phyloP scores from a whole-genome alignment of 2,888 invertebrate species.

The Podotricha telesiphe region DNA sequence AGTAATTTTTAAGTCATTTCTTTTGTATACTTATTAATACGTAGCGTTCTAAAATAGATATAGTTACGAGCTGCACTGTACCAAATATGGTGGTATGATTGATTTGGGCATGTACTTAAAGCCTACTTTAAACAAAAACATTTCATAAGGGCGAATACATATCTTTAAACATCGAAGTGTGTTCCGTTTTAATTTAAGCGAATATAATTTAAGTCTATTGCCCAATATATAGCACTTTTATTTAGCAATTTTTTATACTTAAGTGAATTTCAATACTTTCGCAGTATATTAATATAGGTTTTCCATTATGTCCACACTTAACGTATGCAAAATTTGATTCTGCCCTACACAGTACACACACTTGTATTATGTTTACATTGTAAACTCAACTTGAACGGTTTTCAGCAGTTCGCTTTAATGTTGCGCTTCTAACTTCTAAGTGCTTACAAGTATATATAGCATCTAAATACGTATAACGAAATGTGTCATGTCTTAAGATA shows the following conservation, averaged over 20 bases:
- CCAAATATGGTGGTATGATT: not conserved
- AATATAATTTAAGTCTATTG: no score
- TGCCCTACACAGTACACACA: no score
- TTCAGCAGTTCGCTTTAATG: not conserved
- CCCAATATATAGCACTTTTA: no score
- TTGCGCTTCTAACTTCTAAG: slow-evolving; percentile 1
- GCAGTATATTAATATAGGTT: no score
- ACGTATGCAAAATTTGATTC: slow-evolving; percentile 5
- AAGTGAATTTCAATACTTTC: no score
- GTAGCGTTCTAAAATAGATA: not conserved
- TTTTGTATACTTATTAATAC: not conserved
- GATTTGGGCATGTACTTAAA: no score
- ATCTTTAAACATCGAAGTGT: no score
- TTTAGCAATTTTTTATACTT: no score
- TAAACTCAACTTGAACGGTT: not conserved
- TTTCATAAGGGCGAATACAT: no score
- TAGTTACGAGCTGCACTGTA: not conserved
- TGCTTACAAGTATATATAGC: not conserved
- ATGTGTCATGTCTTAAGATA: not conserved
- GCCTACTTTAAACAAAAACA: no score
- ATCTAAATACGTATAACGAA: not conserved
- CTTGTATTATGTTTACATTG: slow-evolving; percentile 3
- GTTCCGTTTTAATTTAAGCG: no score
- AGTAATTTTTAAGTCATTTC: slow-evolving; percentile 52
- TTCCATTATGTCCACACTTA: not conserved